Percentiles rank a stretch among this genome's conserved stretches.
phyloP scores from a whole-genome alignment of 2,888 invertebrate genomes.

The Scrobipalpa costella region DNA sequence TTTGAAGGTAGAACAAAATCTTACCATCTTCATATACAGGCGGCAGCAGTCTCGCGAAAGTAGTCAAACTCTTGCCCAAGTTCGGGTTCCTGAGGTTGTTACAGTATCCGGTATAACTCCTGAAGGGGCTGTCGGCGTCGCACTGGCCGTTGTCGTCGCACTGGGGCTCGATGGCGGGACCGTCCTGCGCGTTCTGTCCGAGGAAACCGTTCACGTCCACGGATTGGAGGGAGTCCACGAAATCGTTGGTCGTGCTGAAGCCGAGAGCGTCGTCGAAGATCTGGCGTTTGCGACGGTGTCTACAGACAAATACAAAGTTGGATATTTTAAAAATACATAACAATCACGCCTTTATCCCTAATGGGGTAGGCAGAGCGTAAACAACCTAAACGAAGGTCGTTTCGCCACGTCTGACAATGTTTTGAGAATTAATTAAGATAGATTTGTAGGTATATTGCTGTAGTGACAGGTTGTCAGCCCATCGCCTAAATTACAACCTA shows the following conservation, averaged over 20 bases:
- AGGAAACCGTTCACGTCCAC: conserved; percentile 88
- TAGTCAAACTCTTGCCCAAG: conserved; percentile 91
- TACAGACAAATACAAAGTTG: conserved; percentile 37
- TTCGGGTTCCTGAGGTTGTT: conserved; percentile 92
- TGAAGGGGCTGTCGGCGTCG: conserved; percentile 85
- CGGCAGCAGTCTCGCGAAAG: conserved; percentile 91
- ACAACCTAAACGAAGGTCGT: too few relatives aligned
- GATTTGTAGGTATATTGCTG: too few relatives aligned
- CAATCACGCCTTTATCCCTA: too few relatives aligned
- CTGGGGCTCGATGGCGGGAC: conserved; percentile 83
- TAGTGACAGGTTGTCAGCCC: too few relatives aligned
- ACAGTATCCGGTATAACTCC: conserved; percentile 91
- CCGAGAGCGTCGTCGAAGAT: conserved; percentile 82
- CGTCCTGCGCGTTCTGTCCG: conserved; percentile 76
- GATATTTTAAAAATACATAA: too few relatives aligned
- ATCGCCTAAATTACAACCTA: too few relatives aligned
- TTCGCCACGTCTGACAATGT: too few relatives aligned
- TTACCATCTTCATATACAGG: conserved; percentile 93
- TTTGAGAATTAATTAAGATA: too few relatives aligned
- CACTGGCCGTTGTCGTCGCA: conserved; percentile 88
- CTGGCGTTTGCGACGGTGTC: conserved; percentile 84
- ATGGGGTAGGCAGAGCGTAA: too few relatives aligned
- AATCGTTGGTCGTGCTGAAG: conserved; percentile 80
- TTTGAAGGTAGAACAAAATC: not conserved
- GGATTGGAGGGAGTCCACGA: conserved; percentile 88